Evolutionary conservation across 1,140 invertebrate genomes (phyloP), one percentile per base, ranked within the genome.

Genomic region (Ganaspis sp.): DNA sequence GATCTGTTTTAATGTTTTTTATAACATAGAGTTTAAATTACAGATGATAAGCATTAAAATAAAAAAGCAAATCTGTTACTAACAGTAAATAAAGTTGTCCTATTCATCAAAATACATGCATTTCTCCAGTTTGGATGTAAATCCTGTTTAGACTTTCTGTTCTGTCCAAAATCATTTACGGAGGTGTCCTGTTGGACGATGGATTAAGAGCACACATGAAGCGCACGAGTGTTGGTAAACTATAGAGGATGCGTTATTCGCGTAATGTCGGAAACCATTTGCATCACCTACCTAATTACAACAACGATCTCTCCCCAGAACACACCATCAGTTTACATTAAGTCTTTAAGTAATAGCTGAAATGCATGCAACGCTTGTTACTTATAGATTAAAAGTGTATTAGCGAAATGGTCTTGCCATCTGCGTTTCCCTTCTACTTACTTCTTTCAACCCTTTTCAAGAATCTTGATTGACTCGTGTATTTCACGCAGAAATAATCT

Each of bases 271-370:
- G 83, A 83, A 84, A 74, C 70, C 75, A 83, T 85, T 86, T 83
- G 81, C 77, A 76, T 75, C 80, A 76, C 71, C 78, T 79, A 78
- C 34, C 80, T 82, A 85, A 87, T 86, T 86, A 83, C 77, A 76
- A 84, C 76, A 78, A 81, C 80, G 79, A 80, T 75, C 81, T 54
- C 77, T 49, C 72, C 54, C 17, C 77, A 58, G 75, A 75, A 78
- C 80, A 83, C 58, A 78, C 83, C 80, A 87, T 83, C 82, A 81
- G 83, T 83, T 81, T 80, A 69, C 73, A 76, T 76, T 72, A 81
- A 83, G 82, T 74, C 79, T 77, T 79, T 80, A 80, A 73, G 77
- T 85, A 84, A 87, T 82, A 80, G 76, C 74, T 77, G 75, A 78
- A 70, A 74, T 72, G 72, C 84, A 85, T 85, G 85, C 85, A 76